Percentiles rank a stretch among this genome's conserved stretches.
phyloP scores from a whole-genome alignment of 2,888 invertebrate genomes.

The Phyllotreta striolata region DNA sequence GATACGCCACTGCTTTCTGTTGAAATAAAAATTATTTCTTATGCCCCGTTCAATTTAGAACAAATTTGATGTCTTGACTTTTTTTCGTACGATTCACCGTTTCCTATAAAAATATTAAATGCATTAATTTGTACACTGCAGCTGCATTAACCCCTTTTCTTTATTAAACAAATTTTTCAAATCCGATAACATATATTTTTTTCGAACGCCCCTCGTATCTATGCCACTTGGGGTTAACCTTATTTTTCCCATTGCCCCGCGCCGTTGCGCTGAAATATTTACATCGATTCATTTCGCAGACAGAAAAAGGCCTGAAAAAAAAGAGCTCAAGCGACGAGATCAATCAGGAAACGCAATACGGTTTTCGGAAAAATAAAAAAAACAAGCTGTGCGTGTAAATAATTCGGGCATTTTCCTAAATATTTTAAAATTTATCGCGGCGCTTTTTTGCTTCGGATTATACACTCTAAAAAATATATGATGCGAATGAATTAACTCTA shows the following conservation, averaged over 20 bases:
- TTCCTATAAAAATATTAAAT: too few relatives aligned
- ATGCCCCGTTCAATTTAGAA: too few relatives aligned
- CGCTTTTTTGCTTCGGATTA: constrained; percentile 47
- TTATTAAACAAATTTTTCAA: too few relatives aligned
- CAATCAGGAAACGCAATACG: constrained; percentile 51
- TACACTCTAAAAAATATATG: constrained; percentile 47
- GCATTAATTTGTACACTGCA: too few relatives aligned
- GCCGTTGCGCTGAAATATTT: constrained; percentile 38
- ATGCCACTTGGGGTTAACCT: too few relatives aligned
- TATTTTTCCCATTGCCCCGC: background rate
- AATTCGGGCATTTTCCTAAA: constrained; percentile 51
- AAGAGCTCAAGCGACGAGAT: constrained; percentile 39
- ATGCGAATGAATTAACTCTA: constrained; percentile 5
- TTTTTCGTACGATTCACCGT: too few relatives aligned
- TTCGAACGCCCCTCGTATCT: too few relatives aligned
- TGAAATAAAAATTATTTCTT: too few relatives aligned
- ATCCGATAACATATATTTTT: too few relatives aligned
- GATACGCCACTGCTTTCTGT: too few relatives aligned
- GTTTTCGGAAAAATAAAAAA: constrained; percentile 43
- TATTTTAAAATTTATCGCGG: constrained; percentile 55
- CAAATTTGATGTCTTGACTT: too few relatives aligned
- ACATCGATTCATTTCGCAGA: constrained; percentile 50
- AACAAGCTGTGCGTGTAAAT: constrained; percentile 51
- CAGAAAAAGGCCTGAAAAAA: constrained; percentile 44
- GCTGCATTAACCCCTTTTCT: too few relatives aligned